Percentiles rank a stretch among this genome's conserved stretches.
Conservation (phyloP, 2,888 invertebrate species). For the Microplitis deprimator region DNA sequence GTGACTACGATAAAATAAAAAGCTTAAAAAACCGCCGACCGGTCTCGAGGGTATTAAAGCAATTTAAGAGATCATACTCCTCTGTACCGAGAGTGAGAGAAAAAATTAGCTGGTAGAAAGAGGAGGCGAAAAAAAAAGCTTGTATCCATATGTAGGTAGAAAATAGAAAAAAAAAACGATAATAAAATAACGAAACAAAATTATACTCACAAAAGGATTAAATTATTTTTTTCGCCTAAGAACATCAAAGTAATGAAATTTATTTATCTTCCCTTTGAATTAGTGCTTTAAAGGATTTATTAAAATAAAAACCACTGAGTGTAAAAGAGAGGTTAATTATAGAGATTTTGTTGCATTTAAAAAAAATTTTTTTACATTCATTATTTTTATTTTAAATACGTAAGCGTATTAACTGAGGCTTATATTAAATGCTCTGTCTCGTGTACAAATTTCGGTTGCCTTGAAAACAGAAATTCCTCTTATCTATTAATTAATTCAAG, state of each 20-base stretch:
- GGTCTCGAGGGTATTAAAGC: constrained; percentile 52
- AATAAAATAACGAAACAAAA: constrained; percentile 24
- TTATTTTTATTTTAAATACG: background rate
- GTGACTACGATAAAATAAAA: constrained; percentile 30
- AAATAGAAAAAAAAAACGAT: constrained; percentile 22
- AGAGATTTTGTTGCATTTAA: background rate
- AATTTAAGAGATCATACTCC: constrained; percentile 49
- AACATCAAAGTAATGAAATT: constrained; percentile 35
- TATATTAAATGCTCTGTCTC: background rate
- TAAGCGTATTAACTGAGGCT: background rate
- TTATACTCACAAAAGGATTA: constrained; percentile 38
- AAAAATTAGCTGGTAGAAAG: background rate
- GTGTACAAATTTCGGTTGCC: background rate
- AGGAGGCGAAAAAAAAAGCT: constrained; percentile 33
- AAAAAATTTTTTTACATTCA: background rate
- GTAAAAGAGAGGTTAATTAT: constrained; percentile 5
- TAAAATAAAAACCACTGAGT: background rate
- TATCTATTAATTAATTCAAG: constrained; percentile 12
- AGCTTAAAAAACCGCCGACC: constrained; percentile 41
- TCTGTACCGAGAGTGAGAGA: background rate
- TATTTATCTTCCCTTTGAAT: background rate
- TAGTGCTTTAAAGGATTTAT: constrained; percentile 9
- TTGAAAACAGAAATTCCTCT: background rate
- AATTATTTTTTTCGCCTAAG: constrained; percentile 30
- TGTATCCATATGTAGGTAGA: constrained; percentile 37